Evolutionary conservation across 1,140 invertebrate species (phyloP), one percentile per base, ranked within the genome.

Genomic region (Chlorops oryzae): DNA sequence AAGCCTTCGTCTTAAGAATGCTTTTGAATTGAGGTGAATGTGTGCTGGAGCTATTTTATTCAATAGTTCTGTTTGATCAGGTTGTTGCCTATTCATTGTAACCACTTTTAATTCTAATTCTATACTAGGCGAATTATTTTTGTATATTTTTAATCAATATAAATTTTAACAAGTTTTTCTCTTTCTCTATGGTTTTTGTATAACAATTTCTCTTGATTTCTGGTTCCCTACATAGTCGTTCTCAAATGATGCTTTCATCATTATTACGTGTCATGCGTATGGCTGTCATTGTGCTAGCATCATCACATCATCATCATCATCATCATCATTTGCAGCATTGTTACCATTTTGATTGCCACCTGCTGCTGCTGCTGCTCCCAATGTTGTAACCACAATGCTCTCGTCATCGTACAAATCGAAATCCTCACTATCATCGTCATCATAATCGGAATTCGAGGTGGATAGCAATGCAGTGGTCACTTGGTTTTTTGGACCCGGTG

Each of bases 231-330:
- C n/a, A n/a, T n/a, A n/a, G n/a, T n/a, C n/a, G n/a, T n/a, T 52
- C 61, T 70, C 66, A 70, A 59, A 70, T 70, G 54, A 70, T 70
- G 59, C 66, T 70, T 37, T 70, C 66, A 44, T 70, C 66, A 51
- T 65, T 69, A 40, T 70, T 70, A n/a, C 66, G 63, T 25, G 60
- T 65, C 21, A 69, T 51, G 5, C 66, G 60, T 51, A 69, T 69
- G 28, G 60, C 65, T 5, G 66, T 69, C 9, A 63, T 67, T 12
- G 59, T 65, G 5, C 63, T 65, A n/a, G 60, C 58, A 28, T 37
- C 51, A 7, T 41, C 47, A 9, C n/a, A 28, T 20, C 24, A 13
- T 25, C 28, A 47, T 47, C 37, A 12, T 20, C 13, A 22, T 10
- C 24, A 28, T 42, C 49, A 34, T 24, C 25, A 28, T 12, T 6